These are phyloP conservation scores for Torymus auratus DNA, from an alignment of 2,888 invertebrate species.

Conservation along the genomic window DNA sequence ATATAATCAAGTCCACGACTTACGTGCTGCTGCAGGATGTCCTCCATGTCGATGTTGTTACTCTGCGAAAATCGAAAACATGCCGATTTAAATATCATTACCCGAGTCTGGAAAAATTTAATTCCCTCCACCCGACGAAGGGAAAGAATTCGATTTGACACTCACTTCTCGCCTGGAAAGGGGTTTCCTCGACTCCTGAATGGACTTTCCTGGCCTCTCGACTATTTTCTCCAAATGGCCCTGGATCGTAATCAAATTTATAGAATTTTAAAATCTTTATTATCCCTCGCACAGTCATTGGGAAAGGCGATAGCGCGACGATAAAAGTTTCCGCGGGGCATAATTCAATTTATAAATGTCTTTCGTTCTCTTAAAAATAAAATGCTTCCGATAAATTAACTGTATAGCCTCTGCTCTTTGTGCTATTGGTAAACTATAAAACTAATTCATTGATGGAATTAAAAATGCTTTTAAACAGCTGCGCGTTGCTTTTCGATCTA, in stretches of 20 bases:
- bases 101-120: neutral
- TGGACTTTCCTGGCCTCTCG: slow-evolving; percentile 85
- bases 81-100: slow-evolving; percentile 24
- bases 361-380: neutral
- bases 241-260: slow-evolving; percentile 76
- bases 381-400: neutral
- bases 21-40: slow-evolving; percentile 81
- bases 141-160: slow-evolving; percentile 20
- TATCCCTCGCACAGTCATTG: neutral
- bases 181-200: slow-evolving; percentile 78
- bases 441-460: no score
- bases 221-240: slow-evolving; percentile 92
- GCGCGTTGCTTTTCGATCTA: no score
- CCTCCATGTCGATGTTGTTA: slow-evolving; percentile 83
- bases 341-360: neutral
- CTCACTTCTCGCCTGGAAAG: slow-evolving; percentile 78
- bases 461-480: no score
- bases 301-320: neutral
- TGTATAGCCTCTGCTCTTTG: neutral
- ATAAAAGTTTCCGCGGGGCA: neutral
- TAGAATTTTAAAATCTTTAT: slow-evolving; percentile 28
- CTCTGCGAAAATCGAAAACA: slow-evolving; percentile 74
- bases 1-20: slow-evolving; percentile 59
- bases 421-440: no score
- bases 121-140: neutral